phyloP scores from a whole-genome alignment of 1,140 invertebrate genomes.

The Zaprionus camerounensis region DNA sequence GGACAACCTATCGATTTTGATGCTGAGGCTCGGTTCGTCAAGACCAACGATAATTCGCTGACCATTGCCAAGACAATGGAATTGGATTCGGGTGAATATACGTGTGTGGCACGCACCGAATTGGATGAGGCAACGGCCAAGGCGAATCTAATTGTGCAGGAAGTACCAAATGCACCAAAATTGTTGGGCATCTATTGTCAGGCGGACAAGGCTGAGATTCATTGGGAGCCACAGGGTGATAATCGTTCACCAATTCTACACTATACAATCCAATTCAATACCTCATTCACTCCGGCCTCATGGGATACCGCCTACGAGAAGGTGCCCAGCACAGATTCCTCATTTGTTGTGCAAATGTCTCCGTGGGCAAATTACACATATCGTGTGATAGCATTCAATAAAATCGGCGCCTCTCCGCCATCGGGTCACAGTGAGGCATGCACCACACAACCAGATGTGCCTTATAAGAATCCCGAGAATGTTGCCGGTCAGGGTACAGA shows the following conservation, averaged over 20 bases:
- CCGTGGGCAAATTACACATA: conserved; percentile 99
- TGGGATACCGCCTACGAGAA: conserved; percentile 92
- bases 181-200: conserved; percentile 89
- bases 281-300: conserved; percentile 95
- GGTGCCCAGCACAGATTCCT: conserved; percentile 92
- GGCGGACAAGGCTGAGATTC: conserved; percentile 89
- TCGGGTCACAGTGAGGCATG: conserved; percentile 93
- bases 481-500: conserved; percentile 95
- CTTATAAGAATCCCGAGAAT: conserved; percentile 97
- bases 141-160: conserved; percentile 97
- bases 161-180: conserved; percentile 95
- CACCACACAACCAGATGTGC: conserved; percentile 94
- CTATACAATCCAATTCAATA: conserved; percentile 97
- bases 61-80: conserved; percentile 97
- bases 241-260: conserved; percentile 97
- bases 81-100: conserved; percentile 97
- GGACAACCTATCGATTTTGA: conserved; percentile 95
- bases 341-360: conserved; percentile 90
- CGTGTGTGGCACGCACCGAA: conserved; percentile 96
- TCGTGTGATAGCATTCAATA: conserved; percentile 96
- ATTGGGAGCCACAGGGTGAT: conserved; percentile 95
- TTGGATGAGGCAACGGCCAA: conserved; percentile 93
- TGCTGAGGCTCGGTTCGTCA: conserved; percentile 91
- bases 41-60: conserved; percentile 95
- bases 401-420: conserved; percentile 95